Conservation (phyloP, 2,888 invertebrate genomes). For the Drosophila nr. perissopoda region DNA sequence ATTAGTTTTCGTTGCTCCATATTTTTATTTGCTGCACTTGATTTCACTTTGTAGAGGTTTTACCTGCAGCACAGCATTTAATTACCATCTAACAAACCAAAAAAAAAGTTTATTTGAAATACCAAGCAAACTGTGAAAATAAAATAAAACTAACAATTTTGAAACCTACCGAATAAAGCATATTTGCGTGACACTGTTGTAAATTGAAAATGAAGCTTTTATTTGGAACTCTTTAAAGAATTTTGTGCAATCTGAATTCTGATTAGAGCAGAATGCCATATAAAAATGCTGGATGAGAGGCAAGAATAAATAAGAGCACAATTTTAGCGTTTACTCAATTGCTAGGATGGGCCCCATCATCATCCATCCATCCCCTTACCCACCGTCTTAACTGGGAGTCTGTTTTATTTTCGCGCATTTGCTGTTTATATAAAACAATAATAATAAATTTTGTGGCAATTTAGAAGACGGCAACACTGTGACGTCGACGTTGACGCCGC, state of each 20-base stretch:
- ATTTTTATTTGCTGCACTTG: constrained; percentile 2
- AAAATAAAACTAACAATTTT: constrained; percentile 26
- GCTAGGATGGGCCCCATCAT: constrained; percentile 10
- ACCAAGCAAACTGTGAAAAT: constrained; percentile 22
- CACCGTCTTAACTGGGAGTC: background rate
- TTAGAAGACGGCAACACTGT: constrained; percentile 37
- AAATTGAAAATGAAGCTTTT: constrained; percentile 11
- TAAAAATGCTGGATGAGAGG: constrained; percentile 24
- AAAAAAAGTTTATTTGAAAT: background rate
- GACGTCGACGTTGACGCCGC: constrained; percentile 14
- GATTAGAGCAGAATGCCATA: constrained; percentile 9
- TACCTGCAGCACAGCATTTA: constrained; percentile 5
- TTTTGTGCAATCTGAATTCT: constrained; percentile 23
- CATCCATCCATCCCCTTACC: background rate
- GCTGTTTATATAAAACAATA: constrained; percentile 74
- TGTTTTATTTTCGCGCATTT: constrained; percentile 72
- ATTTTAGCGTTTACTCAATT: constrained; percentile 28
- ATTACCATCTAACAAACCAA: background rate
- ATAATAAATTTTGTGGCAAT: constrained; percentile 76
- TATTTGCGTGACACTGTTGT: constrained; percentile 27
- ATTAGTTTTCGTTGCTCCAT: background rate
- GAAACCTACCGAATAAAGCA: constrained; percentile 22
- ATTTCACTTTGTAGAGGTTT: constrained; percentile 3
- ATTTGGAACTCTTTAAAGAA: constrained; percentile 12
- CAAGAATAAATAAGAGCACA: constrained; percentile 35